Percentiles rank a stretch among this genome's conserved stretches.
Evolutionary conservation across 2,113 vertebrate genomes (phyloP).

Genomic region (Leptobrachium leishanense): DNA sequence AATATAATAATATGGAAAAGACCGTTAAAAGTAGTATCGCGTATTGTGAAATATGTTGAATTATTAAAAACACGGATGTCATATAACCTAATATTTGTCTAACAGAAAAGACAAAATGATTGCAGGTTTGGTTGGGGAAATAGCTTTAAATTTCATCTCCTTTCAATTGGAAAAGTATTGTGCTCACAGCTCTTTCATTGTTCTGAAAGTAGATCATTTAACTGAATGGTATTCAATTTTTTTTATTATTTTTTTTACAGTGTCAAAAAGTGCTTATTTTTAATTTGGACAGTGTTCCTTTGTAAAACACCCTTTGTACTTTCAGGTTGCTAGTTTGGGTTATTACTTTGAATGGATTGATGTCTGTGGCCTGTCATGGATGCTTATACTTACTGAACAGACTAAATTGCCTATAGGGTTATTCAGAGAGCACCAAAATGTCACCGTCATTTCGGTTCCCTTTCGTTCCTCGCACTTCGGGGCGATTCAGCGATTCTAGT

Average conservation of each 20-base stretch:
- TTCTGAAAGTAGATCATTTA: background rate
- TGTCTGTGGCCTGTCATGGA: too few species aligned
- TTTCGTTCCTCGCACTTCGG: too few species aligned
- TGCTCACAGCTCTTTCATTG: background rate
- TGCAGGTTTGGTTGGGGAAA: conserved; percentile 15
- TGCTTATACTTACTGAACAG: too few species aligned
- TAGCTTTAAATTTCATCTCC: background rate
- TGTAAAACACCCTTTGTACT: too few species aligned
- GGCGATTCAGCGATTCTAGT: too few species aligned
- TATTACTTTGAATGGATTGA: too few species aligned
- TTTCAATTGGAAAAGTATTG: background rate
- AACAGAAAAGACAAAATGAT: conserved; percentile 24
- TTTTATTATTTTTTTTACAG: background rate
- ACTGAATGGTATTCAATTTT: background rate
- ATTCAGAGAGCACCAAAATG: too few species aligned
- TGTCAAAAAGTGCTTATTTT: background rate
- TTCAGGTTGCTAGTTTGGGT: too few species aligned
- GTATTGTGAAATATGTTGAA: conserved; percentile 8
- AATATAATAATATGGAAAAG: conserved; percentile 12
- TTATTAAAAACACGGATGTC: conserved; percentile 9
- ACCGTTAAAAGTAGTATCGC: conserved; percentile 13
- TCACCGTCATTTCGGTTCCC: too few species aligned
- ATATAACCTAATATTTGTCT: conserved; percentile 40
- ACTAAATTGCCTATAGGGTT: too few species aligned
- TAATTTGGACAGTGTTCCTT: too few species aligned